These are phyloP conservation scores for Calephelis virginiensis DNA, from an alignment of 1,140 invertebrate species.

Conservation along the genomic window DNA sequence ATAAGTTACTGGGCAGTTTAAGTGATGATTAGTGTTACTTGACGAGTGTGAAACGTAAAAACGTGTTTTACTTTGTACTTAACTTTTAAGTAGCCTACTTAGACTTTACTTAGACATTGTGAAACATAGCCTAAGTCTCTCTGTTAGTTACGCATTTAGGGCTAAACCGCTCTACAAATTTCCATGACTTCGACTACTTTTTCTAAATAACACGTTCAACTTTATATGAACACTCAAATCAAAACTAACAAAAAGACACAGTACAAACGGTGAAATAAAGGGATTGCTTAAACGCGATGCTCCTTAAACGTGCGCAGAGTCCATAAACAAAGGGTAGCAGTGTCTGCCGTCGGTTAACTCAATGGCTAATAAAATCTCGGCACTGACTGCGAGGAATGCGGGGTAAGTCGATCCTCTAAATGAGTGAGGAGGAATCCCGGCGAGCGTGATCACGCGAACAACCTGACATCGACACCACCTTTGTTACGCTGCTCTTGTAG, in stretches of 20 bases:
- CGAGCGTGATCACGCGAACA: slow-evolving; percentile 60
- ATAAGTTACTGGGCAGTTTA: no score
- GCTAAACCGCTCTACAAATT: no score
- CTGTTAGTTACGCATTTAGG: no score
- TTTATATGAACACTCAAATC: not conserved
- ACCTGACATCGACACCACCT: slow-evolving; percentile 53
- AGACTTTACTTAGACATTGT: no score
- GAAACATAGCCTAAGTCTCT: no score
- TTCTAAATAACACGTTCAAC: not conserved
- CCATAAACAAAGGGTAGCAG: slow-evolving; percentile 41
- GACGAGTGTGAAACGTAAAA: no score
- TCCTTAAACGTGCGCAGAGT: slow-evolving; percentile 24
- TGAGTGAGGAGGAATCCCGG: slow-evolving; percentile 48
- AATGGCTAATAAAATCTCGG: slow-evolving; percentile 53
- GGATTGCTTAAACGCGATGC: slow-evolving; percentile 26
- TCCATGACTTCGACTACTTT: no score
- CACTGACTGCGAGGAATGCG: slow-evolving; percentile 50
- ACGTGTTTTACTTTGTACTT: no score
- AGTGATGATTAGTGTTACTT: no score
- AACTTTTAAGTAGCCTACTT: no score
- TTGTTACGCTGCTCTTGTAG: slow-evolving; percentile 38
- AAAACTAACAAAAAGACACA: no score
- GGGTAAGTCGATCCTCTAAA: slow-evolving; percentile 55
- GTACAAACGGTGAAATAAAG: slow-evolving; percentile 2
- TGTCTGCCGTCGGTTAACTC: slow-evolving; percentile 40